Evolutionary conservation across 2,797 vertebrate species (phyloP), one percentile per base, ranked within the genome.

Genomic region (Spinus pinus): DNA sequence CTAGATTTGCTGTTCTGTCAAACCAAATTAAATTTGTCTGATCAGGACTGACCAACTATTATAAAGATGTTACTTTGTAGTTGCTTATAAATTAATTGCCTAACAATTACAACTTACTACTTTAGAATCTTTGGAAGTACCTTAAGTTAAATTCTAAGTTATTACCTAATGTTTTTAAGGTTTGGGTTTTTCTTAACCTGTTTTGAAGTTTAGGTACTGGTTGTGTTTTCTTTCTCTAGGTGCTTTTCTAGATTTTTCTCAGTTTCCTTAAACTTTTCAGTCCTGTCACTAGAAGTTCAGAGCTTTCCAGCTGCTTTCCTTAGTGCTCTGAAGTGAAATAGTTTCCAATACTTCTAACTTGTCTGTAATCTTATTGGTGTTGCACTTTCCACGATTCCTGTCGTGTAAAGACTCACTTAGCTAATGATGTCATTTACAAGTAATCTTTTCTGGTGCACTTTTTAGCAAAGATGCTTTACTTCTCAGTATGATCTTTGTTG

Each of bases 301-400:
- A 30, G 9, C 46, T 81, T 74, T 62, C 23, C 19, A 39, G 27
- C 71, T 58, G 12, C 35, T 81, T 72, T 53, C 41, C 10, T 6
- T 33, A 66, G 23, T 70, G 7, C n/a, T 79, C 30, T 80, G 33
- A 75, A 85, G 7, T 33, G 10, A 72, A 69, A 20, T 50, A 11
- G 4, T 78, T 90, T 56, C 51, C 64, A 70, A 2, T 81, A 50
- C 6, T 58, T 71, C 6, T 54, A 24, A 20, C 21, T 69, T 87
- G 31, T 80, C 31, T 39, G 20, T 44, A 33, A 19, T 67, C 3
- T 83, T 72, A 23, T 7, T 69, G n/a, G 31, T 80, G 4, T 61
- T 75, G 25, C 1, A 8, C 15, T 77, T 87, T 20, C 8, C 20
- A 13, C 0, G 0, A 15, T 66, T 89, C 35, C 22, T 58, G 3